Evolutionary conservation across 2,113 vertebrate genomes (phyloP).

Genomic region (Verasper variegatus): DNA sequence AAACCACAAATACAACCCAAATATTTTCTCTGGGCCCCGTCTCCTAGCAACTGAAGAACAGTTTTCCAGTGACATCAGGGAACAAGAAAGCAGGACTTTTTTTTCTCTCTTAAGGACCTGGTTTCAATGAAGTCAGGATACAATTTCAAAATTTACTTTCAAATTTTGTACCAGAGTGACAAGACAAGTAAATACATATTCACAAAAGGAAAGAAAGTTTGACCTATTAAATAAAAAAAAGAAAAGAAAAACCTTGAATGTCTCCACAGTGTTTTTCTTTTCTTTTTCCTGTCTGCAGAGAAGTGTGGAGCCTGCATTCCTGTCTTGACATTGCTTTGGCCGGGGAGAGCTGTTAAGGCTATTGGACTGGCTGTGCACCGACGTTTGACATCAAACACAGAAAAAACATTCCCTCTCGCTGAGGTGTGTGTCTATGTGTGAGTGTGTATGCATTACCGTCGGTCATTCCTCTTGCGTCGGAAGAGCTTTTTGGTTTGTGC

Average conservation of each 20-base stretch:
- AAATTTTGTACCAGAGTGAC: conserved; percentile 3
- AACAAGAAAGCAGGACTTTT: conserved; percentile 55
- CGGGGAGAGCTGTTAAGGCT: conserved; percentile 53
- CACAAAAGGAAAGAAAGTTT: conserved; percentile 1
- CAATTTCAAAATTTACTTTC: conserved; percentile 17
- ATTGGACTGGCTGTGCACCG: conserved; percentile 39
- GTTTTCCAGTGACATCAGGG: conserved; percentile 83
- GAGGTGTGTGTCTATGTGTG: conserved; percentile 33
- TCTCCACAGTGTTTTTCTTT: conserved; percentile 27
- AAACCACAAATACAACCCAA: conserved; percentile 75
- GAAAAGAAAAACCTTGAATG: conserved; percentile 35
- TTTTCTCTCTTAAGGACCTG: conserved; percentile 45
- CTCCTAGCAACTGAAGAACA: conserved; percentile 83
- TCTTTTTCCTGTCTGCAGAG: conserved; percentile 42
- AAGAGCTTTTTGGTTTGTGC: conserved; percentile 97
- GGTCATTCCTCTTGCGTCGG: conserved; percentile 91
- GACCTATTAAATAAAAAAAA: conserved; percentile 20
- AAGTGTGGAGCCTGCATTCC: conserved; percentile 65
- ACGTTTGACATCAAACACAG: conserved; percentile 52
- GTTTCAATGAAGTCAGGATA: conserved; percentile 67
- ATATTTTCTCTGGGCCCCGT: conserved; percentile 80
- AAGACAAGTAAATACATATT: conserved; percentile 11
- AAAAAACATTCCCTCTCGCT: conserved; percentile 50
- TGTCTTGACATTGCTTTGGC: conserved; percentile 64
- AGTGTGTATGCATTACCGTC: conserved; percentile 84